These are phyloP conservation scores for Athene cunicularia DNA, from an alignment of 2,113 vertebrate species.

Conservation along the genomic window DNA sequence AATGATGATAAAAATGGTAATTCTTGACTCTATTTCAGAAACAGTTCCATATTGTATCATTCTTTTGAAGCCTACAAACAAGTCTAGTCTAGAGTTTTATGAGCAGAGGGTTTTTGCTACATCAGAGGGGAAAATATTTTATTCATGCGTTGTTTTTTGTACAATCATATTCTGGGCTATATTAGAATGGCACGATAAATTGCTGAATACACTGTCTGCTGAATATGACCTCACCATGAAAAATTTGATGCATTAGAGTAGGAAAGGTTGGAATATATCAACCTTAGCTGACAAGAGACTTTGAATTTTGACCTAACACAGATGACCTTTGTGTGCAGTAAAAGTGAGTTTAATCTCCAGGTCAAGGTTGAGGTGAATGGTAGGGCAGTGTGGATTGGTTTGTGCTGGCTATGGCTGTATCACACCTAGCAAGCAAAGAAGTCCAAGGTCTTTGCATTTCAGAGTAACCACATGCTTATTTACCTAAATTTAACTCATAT, in stretches of 20 bases:
- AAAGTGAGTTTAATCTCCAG: constrained; percentile 83
- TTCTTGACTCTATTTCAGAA: constrained; percentile 35
- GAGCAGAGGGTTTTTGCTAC: constrained; percentile 39
- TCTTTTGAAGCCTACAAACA: constrained; percentile 50
- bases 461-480: constrained; percentile 48
- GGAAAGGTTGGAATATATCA: constrained; percentile 85
- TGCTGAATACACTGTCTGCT: constrained; percentile 81
- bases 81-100: constrained; percentile 14
- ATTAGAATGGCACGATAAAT: constrained; percentile 78
- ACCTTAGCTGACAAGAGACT: constrained; percentile 83
- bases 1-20: constrained; percentile 27
- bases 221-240: constrained; percentile 83
- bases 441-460: constrained; percentile 9
- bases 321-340: constrained; percentile 81
- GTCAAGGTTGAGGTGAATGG: constrained; percentile 78
- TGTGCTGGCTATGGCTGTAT: constrained; percentile 36
- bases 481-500: constrained; percentile 31
- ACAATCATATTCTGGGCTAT: constrained; percentile 70
- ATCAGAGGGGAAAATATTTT: constrained; percentile 69
- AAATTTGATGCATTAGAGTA: constrained; percentile 82
- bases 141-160: constrained; percentile 75
- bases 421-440: constrained; percentile 47
- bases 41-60: neutral
- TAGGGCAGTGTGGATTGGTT: constrained; percentile 50
- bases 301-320: constrained; percentile 82